Percentiles rank a stretch among this genome's conserved stretches.
Evolutionary conservation across 2,797 vertebrate genomes (phyloP).

Genomic region (Emys orbicularis): DNA sequence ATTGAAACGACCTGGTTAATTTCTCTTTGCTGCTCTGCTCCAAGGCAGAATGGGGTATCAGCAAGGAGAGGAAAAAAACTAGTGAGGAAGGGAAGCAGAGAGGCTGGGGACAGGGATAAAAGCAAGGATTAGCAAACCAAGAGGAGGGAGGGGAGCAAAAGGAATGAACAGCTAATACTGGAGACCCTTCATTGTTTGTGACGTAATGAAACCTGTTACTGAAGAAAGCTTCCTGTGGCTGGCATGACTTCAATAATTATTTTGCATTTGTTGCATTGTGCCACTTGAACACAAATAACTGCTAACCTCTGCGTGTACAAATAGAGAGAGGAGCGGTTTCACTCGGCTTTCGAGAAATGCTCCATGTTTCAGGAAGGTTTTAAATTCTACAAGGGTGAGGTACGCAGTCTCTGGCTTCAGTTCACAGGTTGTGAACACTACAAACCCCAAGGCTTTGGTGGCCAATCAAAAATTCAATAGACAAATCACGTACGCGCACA

Average conservation of each 20-base stretch:
- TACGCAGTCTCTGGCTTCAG: constrained; percentile 26
- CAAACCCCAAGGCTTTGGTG: neutral
- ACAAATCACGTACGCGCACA: constrained; percentile 5
- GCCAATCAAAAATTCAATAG: constrained; percentile 6
- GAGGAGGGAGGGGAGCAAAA: constrained; percentile 13
- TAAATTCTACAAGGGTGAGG: constrained; percentile 29
- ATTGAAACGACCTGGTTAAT: constrained; percentile 3
- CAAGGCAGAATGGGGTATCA: neutral
- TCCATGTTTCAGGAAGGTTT: constrained; percentile 20
- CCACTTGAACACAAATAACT: constrained; percentile 22
- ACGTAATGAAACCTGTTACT: constrained; percentile 49
- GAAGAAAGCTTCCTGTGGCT: neutral
- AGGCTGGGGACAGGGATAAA: neutral
- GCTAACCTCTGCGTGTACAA: constrained; percentile 15
- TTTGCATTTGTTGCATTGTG: constrained; percentile 1
- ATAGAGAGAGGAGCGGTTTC: constrained; percentile 17
- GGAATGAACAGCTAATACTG: neutral
- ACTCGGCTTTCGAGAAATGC: constrained; percentile 39
- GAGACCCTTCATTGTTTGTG: neutral
- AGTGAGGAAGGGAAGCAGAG: constrained; percentile 23
- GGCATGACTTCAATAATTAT: constrained; percentile 24
- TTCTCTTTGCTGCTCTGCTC: neutral
- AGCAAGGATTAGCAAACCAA: neutral
- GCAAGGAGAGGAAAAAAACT: constrained; percentile 29
- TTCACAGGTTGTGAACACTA: neutral